These are phyloP conservation scores for Holothuria glaberrima DNA, from an alignment of 35 echinoderm and acorn worm genomes.

Conservation along the genomic window DNA sequence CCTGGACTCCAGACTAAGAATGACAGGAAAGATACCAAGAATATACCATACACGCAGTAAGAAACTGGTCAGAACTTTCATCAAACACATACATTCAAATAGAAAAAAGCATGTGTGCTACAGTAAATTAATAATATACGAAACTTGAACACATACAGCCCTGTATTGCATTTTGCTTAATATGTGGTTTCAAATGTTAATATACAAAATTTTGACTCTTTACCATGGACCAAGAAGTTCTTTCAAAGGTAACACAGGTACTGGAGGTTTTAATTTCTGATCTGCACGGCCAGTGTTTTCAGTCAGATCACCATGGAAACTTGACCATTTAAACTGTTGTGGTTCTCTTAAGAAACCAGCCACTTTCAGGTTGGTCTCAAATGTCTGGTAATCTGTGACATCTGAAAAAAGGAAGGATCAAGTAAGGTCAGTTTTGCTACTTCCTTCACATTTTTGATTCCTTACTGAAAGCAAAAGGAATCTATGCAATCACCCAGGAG, in stretches of 20 bases:
- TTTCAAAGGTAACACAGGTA: constrained; percentile 31
- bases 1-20: no score
- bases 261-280: constrained; percentile 21
- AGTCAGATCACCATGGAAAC: neutral
- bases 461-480: no score
- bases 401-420: neutral
- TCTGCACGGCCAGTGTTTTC: constrained; percentile 6
- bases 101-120: no score
- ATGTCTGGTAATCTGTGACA: constrained; percentile 23
- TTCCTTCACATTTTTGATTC: neutral
- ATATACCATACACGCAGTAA: no score
- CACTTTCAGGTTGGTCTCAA: constrained; percentile 28
- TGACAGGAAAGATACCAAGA: no score
- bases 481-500: no score
- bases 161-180: no score
- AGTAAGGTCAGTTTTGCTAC: neutral
- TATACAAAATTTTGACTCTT: neutral
- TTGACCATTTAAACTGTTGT: constrained; percentile 44
- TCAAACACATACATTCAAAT: no score
- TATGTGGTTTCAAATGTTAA: no score
- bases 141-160: no score
- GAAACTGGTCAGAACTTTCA: no score
- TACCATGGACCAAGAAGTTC: constrained; percentile 54
- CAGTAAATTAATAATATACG: no score
- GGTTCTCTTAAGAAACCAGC: constrained; percentile 38